phyloP scores from a whole-genome alignment of 2,888 invertebrate species.

The Dicycla oo region DNA sequence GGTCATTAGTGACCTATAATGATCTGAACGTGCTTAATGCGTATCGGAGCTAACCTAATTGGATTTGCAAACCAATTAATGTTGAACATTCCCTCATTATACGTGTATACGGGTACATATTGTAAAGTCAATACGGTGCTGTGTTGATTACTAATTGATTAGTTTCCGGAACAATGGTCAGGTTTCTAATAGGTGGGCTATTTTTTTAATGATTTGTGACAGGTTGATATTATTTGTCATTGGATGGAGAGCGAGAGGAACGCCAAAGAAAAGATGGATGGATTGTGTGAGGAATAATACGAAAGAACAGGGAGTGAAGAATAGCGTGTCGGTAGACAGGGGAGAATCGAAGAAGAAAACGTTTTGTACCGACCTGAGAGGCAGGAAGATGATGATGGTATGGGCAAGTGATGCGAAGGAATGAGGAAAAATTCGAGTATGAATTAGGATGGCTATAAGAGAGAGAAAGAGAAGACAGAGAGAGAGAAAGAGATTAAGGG shows the following conservation, averaged over 20 bases:
- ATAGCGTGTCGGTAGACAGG: too few species aligned
- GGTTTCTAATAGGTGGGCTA: conserved; percentile 7
- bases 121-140: conserved; percentile 81
- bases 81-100: conserved; percentile 85
- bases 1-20: conserved; percentile 87
- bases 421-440: not conserved
- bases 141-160: conserved; percentile 83
- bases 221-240: too few species aligned
- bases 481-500: too few species aligned
- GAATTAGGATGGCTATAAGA: not conserved
- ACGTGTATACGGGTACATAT: conserved; percentile 77
- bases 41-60: conserved; percentile 84
- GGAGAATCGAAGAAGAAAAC: too few species aligned
- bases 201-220: conserved; percentile 20
- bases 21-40: conserved; percentile 85
- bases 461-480: too few species aligned
- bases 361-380: too few species aligned
- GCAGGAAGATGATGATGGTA: too few species aligned
- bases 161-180: conserved; percentile 65
- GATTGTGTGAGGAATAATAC: too few species aligned
- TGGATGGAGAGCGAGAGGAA: too few species aligned
- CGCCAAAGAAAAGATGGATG: too few species aligned
- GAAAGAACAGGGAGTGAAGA: too few species aligned
- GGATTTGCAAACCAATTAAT: conserved; percentile 89
- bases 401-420: too few species aligned